These are phyloP conservation scores for Podilymbus podiceps DNA, from an alignment of 2,113 vertebrate species.

Conservation along the genomic window DNA sequence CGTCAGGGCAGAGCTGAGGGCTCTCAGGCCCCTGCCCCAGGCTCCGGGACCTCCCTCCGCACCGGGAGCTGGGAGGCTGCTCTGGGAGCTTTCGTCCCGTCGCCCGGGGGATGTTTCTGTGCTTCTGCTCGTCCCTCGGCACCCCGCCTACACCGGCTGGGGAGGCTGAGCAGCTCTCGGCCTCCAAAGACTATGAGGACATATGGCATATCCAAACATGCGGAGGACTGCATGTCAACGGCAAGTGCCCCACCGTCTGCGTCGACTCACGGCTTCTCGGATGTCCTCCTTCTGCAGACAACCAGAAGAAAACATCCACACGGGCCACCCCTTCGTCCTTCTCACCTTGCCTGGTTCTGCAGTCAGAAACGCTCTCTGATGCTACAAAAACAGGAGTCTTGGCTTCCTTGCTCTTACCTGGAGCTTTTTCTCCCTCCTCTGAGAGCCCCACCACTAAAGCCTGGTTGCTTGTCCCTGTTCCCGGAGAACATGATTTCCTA, in stretches of 20 bases:
- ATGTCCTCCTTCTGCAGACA: background rate
- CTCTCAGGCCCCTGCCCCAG: rapidly evolving
- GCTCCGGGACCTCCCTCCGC: background rate
- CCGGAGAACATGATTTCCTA: background rate
- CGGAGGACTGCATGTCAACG: background rate
- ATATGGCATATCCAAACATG: rapidly evolving
- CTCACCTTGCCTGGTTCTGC: background rate
- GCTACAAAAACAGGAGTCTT: background rate
- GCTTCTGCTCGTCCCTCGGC: rapidly evolving
- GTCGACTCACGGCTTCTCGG: rapidly evolving
- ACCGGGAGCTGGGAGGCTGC: background rate
- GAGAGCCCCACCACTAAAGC: background rate
- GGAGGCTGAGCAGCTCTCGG: background rate
- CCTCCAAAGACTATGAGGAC: background rate
- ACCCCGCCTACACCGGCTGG: rapidly evolving
- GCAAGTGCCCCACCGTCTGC: background rate
- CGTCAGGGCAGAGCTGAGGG: rapidly evolving
- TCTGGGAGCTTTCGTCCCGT: rapidly evolving
- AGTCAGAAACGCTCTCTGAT: background rate
- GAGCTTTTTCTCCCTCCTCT: background rate
- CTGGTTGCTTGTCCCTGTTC: background rate
- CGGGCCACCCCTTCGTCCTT: background rate
- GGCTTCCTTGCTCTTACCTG: background rate
- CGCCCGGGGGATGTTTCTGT: background rate
- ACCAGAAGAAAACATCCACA: background rate